Conservation (phyloP, 2,797 vertebrate species). For the Cyprinodon diabolis region DNA sequence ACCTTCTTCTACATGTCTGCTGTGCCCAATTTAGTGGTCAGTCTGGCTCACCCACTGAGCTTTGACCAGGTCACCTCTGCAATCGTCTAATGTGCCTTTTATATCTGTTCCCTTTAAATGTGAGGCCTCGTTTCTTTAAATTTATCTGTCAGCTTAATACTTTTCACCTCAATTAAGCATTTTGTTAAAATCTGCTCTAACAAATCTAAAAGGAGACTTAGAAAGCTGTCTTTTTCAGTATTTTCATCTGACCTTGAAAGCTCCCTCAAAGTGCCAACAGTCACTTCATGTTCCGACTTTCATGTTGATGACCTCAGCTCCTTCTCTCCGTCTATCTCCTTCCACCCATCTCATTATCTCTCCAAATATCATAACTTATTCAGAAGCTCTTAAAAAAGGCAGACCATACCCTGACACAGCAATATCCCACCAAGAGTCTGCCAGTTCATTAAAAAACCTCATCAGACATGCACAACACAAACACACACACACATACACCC, state of each 20-base stretch:
- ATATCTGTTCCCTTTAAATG: not conserved
- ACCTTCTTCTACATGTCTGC: too few species aligned
- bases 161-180: not conserved
- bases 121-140: not conserved
- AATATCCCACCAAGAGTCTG: conserved; percentile 64
- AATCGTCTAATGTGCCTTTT: not conserved
- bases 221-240: conserved; percentile 17
- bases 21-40: not conserved
- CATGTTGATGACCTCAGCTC: conserved; percentile 68
- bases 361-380: conserved; percentile 83
- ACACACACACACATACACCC: conserved; percentile 42
- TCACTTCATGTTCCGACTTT: conserved; percentile 66
- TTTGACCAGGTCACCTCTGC: too few species aligned
- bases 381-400: conserved; percentile 79
- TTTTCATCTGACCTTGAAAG: conserved; percentile 65
- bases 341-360: conserved; percentile 78
- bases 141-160: not conserved
- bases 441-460: conserved; percentile 78
- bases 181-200: not conserved
- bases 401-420: conserved; percentile 76
- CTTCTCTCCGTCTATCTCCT: conserved; percentile 57
- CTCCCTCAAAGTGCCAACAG: conserved; percentile 49
- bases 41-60: too few species aligned
- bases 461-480: conserved; percentile 73
- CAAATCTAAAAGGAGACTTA: not conserved